A percentile compares a stretch with the other conserved stretches of the same genome.
Conservation (phyloP, 2,888 invertebrate species). For the Lepidocyrtoides sp. region DNA sequence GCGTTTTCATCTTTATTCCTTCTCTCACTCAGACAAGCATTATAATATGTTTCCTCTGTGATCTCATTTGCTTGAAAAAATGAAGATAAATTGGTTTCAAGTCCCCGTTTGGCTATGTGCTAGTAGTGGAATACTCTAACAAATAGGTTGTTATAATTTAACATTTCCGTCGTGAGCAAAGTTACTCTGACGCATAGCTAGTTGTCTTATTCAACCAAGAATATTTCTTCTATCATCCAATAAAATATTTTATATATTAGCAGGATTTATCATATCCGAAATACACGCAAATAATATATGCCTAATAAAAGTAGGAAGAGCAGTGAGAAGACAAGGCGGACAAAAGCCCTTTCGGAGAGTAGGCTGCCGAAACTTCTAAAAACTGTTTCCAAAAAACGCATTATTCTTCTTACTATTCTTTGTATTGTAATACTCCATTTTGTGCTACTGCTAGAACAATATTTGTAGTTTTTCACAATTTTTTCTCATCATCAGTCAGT, state of each 20-base stretch:
- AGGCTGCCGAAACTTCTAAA: background rate
- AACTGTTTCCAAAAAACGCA: background rate
- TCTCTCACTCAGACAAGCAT: constrained; percentile 44
- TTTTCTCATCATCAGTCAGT: constrained; percentile 54
- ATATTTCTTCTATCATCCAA: constrained; percentile 39
- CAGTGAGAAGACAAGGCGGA: background rate
- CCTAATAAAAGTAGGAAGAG: too few relatives aligned
- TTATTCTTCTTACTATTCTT: background rate
- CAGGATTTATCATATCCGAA: too few relatives aligned
- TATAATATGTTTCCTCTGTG: constrained; percentile 58
- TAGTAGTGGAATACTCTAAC: constrained; percentile 64
- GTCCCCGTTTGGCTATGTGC: constrained; percentile 56
- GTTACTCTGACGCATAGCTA: constrained; percentile 67
- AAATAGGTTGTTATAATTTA: constrained; percentile 78
- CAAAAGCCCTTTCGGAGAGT: background rate
- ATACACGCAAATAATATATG: too few relatives aligned
- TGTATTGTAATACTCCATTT: background rate
- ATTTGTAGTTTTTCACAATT: background rate
- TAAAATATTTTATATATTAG: background rate
- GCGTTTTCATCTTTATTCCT: constrained; percentile 6
- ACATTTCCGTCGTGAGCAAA: constrained; percentile 64
- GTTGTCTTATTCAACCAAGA: constrained; percentile 59
- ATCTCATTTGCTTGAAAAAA: constrained; percentile 78
- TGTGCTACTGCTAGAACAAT: background rate
- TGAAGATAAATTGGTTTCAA: constrained; percentile 79